Percentiles rank a stretch among this genome's conserved stretches.
Conservation (phyloP, 1,140 invertebrate genomes). For the Zaprionus lachaisei region DNA sequence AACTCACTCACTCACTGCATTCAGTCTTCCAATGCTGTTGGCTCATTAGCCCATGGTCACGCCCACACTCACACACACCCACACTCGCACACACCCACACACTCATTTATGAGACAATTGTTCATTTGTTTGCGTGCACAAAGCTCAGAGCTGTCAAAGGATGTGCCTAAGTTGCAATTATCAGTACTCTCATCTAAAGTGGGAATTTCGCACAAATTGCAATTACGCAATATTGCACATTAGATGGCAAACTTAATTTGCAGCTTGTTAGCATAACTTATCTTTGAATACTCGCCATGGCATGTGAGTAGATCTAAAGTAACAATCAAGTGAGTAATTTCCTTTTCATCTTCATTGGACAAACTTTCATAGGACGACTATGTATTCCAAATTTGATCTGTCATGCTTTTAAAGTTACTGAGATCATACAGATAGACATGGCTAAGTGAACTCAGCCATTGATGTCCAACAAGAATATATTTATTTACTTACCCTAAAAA, state of each 20-base stretch:
- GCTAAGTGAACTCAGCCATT: no score
- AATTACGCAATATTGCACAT: constrained; percentile 13
- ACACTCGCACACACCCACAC: background rate
- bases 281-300: background rate
- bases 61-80: constrained; percentile 1
- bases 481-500: no score
- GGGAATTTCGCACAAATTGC: constrained; percentile 2
- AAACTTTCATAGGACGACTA: background rate
- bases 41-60: constrained; percentile 31
- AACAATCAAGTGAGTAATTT: background rate
- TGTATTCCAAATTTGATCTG: no score
- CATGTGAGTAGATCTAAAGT: background rate
- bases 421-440: no score
- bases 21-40: constrained; percentile 21
- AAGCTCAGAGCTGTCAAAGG: constrained; percentile 11
- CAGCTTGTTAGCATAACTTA: constrained; percentile 13
- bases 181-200: background rate
- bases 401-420: no score
- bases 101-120: background rate
- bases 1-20: constrained; percentile 2
- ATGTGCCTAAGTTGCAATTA: constrained; percentile 6
- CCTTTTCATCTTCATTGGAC: background rate
- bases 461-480: no score
- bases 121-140: constrained; percentile 6
- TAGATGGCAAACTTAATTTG: constrained; percentile 5